Conservation (phyloP, 2,888 invertebrate species). For the Patella ulyssiponensis region DNA sequence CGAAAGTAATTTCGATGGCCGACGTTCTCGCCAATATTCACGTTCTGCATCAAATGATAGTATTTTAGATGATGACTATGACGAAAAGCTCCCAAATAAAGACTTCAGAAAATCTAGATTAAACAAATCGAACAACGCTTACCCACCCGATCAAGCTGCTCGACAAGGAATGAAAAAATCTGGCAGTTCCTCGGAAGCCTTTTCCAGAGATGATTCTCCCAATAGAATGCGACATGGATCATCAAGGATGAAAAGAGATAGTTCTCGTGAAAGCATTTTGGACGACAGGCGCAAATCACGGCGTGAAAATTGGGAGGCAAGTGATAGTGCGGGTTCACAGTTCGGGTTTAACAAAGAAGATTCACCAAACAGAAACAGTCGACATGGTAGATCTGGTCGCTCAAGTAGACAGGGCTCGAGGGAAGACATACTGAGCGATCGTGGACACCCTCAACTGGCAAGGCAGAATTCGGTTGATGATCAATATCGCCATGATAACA, state of each 20-base stretch:
- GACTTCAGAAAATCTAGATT: slow-evolving; percentile 83
- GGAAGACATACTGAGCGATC: slow-evolving; percentile 56
- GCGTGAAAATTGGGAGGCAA: slow-evolving; percentile 37
- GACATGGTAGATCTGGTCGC: slow-evolving; percentile 34
- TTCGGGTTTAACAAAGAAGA: slow-evolving; percentile 60
- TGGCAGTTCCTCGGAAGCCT: slow-evolving; percentile 58
- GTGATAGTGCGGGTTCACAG: slow-evolving; percentile 47
- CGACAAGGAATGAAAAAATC: slow-evolving; percentile 50
- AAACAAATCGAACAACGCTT: slow-evolving; percentile 77
- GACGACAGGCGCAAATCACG: slow-evolving; percentile 50
- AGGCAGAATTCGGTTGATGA: slow-evolving; percentile 27
- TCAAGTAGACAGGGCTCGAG: slow-evolving; percentile 55
- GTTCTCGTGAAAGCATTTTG: slow-evolving; percentile 55
- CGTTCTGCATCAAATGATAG: slow-evolving; percentile 56
- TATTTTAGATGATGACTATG: slow-evolving; percentile 53
- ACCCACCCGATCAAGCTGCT: slow-evolving; percentile 14
- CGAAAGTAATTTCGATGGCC: slow-evolving; percentile 31
- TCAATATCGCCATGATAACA: slow-evolving; percentile 18
- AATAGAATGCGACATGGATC: slow-evolving; percentile 41
- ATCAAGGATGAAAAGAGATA: slow-evolving; percentile 40
- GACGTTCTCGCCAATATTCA: slow-evolving; percentile 45
- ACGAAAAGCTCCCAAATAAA: slow-evolving; percentile 75
- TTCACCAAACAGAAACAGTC: slow-evolving; percentile 56
- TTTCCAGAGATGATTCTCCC: slow-evolving; percentile 59
- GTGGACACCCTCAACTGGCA: slow-evolving; percentile 25